Evolutionary conservation across 1,140 invertebrate genomes (phyloP).

Genomic region (Parasteatoda tepidariorum): DNA sequence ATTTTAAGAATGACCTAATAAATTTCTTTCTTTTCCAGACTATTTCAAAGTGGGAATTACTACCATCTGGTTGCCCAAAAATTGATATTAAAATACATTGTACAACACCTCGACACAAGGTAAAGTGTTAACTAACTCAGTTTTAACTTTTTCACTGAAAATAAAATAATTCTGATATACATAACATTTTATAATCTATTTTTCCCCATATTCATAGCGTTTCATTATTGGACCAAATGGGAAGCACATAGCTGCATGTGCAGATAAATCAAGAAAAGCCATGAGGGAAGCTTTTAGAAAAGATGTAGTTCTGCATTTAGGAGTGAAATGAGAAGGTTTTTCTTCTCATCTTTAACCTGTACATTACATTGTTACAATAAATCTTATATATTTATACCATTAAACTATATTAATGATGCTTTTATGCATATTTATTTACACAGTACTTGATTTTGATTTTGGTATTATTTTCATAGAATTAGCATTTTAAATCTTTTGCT

Average conservation of each 20-base stretch:
- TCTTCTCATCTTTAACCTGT: no score
- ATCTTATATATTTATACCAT: no score
- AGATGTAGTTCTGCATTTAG: slow-evolving; percentile 36
- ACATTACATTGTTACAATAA: no score
- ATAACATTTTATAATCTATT: no score
- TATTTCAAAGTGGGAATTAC: slow-evolving; percentile 24
- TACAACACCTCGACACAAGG: slow-evolving; percentile 9
- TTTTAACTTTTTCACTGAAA: background rate
- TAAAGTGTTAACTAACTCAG: background rate
- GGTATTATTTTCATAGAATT: no score
- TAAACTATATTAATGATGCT: no score
- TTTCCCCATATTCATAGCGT: no score
- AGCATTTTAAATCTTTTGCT: no score
- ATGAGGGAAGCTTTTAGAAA: slow-evolving; percentile 73
- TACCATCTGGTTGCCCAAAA: slow-evolving; percentile 34
- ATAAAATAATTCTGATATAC: no score
- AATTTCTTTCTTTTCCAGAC: slow-evolving; percentile 16
- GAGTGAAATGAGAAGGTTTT: slow-evolving; percentile 24
- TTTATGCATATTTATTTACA: no score
- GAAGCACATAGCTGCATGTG: slow-evolving; percentile 76
- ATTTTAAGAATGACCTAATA: slow-evolving; percentile 10
- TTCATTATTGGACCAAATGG: slow-evolving; percentile 77
- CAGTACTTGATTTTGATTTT: no score
- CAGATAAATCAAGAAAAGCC: slow-evolving; percentile 73
- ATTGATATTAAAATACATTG: slow-evolving; percentile 38